Evolutionary conservation across 2,888 invertebrate genomes (phyloP).

Genomic region (Euproctis similis): DNA sequence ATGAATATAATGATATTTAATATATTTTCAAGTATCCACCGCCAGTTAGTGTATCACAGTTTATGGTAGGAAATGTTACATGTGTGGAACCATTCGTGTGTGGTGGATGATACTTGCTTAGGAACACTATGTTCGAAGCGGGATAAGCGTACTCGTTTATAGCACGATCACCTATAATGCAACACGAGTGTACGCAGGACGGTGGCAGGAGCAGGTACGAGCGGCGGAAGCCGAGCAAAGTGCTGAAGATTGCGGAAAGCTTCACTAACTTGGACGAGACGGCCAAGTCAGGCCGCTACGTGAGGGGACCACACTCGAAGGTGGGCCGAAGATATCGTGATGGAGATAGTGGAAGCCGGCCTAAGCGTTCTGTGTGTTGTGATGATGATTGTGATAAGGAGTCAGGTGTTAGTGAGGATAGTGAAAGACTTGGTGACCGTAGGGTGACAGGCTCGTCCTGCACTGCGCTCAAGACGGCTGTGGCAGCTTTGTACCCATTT

Average conservation of each 20-base stretch:
- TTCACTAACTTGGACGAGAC: slow-evolving; percentile 71
- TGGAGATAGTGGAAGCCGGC: slow-evolving; percentile 42
- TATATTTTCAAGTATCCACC: slow-evolving; percentile 60
- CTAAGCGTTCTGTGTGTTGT: slow-evolving; percentile 60
- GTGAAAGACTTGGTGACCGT: slow-evolving; percentile 62
- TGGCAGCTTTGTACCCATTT: slow-evolving; percentile 91
- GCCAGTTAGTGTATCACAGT: slow-evolving; percentile 44
- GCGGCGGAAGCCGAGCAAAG: slow-evolving; percentile 68
- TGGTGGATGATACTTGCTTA: slow-evolving; percentile 50
- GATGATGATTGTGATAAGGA: slow-evolving; percentile 69
- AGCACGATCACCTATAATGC: slow-evolving; percentile 65
- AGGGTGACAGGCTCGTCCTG: slow-evolving; percentile 80
- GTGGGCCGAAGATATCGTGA: slow-evolving; percentile 50
- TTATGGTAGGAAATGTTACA: slow-evolving; percentile 40
- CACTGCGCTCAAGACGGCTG: slow-evolving; percentile 92
- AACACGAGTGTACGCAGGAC: slow-evolving; percentile 59
- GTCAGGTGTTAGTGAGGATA: slow-evolving; percentile 68
- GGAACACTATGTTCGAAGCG: slow-evolving; percentile 61
- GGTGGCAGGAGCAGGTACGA: slow-evolving; percentile 59
- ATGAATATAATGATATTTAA: slow-evolving; percentile 59
- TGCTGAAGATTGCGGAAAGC: slow-evolving; percentile 72
- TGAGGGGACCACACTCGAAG: slow-evolving; percentile 63
- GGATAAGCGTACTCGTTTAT: slow-evolving; percentile 44
- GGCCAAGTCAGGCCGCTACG: slow-evolving; percentile 63
- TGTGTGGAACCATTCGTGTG: slow-evolving; percentile 39